These are phyloP conservation scores for Caenorhabditis parvicauda DNA, from an alignment of 2,888 invertebrate species.

Conservation along the genomic window DNA sequence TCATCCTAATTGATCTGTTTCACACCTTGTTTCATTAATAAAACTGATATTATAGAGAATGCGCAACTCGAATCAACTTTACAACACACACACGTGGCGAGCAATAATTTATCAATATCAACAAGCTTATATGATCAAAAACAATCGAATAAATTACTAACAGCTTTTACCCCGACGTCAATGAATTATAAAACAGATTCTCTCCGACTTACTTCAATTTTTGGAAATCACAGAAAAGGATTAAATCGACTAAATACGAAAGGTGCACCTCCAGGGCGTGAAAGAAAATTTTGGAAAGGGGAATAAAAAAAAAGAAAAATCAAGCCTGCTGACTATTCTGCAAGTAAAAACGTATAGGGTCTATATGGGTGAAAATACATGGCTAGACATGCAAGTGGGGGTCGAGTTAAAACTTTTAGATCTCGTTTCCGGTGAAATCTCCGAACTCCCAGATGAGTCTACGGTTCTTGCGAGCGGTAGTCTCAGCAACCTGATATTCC, in stretches of 20 bases:
- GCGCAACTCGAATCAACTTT: not conserved
- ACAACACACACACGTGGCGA: not conserved
- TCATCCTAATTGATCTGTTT: conserved; percentile 13
- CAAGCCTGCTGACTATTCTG: no score
- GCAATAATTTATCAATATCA: conserved; percentile 11
- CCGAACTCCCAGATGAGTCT: conserved; percentile 95
- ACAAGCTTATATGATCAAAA: conserved; percentile 6
- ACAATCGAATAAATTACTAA: conserved; percentile 19
- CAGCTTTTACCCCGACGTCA: conserved; percentile 6
- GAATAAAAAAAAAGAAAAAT: conserved; percentile 3
- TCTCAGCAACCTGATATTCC: conserved; percentile 65
- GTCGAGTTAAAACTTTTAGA: conserved; percentile 25
- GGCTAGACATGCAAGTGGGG: not conserved
- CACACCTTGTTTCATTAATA: not conserved
- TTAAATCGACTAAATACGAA: not conserved
- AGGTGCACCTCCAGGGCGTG: not conserved
- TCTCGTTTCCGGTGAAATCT: conserved; percentile 90
- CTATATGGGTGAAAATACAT: conserved; percentile 2
- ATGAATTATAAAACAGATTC: conserved; percentile 5
- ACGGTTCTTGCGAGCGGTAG: conserved; percentile 68
- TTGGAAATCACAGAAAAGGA: no score
- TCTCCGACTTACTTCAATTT: no score
- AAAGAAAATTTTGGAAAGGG: not conserved
- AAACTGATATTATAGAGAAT: conserved; percentile 2
- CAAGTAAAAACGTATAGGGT: conserved; percentile 1